Base-by-base conservation (phyloP, 2,797 vertebrate species). In the Gallinago nigripennis region DNA sequence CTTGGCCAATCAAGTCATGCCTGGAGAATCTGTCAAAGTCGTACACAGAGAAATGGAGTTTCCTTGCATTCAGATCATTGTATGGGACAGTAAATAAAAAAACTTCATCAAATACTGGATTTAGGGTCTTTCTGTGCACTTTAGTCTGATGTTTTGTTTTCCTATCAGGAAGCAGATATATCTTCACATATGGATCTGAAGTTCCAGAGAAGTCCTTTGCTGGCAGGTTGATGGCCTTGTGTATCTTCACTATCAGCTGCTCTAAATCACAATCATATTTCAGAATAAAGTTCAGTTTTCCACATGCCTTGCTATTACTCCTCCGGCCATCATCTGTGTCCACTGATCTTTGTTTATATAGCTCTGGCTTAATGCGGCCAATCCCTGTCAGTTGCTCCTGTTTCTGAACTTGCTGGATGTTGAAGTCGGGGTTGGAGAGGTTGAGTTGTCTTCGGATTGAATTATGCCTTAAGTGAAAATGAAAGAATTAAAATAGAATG, bases 91-190 rank as follows among this genome's bases (percentile, higher is more conserved):
- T 98, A 97, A 99, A 99, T 98, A 99, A 98, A 98, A 99, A 99
- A 98, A 99, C 99, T 97, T 99, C 99, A 95, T 99, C 99, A 94
- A 99, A 99, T 64, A 99, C 98, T 4, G 99, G 99, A 97, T 99
- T 99, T 77, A 99, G 97, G 50, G 99, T 99, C 97, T 99, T 99
- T 95, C 99, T 98, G 92, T 99, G 99, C 92, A 99, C 99, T 98
- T 99, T 99, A 98, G 99, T 99, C 98, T 99, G 99, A 97, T 99
- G 99, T 97, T 99, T 99, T 81, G 99, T 99, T 98, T 99, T 99
- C 83, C 99, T 98, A 86, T 99, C 99, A 1, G 99, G 99, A 94
- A 99, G 98, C 94, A 99, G 98, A 95, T 99, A 99, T 93, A 99
- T 99, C 97, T 99, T 99, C 79, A 99, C 99, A 2, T 99, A 99